phyloP scores from a whole-genome alignment of 1,140 invertebrate genomes.

The Palaemon carinicauda region DNA sequence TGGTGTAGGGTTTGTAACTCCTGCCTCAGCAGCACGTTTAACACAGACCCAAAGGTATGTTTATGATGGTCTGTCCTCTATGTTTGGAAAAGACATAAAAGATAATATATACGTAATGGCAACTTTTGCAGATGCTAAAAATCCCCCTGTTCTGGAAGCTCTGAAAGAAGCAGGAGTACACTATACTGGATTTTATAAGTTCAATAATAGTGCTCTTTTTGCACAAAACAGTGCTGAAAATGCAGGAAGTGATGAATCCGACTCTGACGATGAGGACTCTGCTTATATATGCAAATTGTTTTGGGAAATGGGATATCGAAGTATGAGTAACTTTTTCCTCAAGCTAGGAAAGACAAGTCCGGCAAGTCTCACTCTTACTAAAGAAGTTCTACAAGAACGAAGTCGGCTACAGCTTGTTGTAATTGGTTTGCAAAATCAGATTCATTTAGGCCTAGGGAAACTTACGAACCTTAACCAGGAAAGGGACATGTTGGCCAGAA shows the following conservation, averaged over 20 bases:
- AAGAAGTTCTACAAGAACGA: conserved; percentile 23
- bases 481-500: conserved; percentile 29
- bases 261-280: conserved; percentile 27
- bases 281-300: conserved; percentile 30
- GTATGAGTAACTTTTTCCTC: conserved; percentile 23
- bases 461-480: conserved; percentile 34
- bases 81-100: conserved; percentile 40
- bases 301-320: conserved; percentile 29
- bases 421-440: conserved; percentile 27
- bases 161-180: background rate
- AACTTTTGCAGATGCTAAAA: conserved; percentile 30
- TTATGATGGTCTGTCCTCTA: conserved; percentile 33
- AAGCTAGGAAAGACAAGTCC: conserved; percentile 24
- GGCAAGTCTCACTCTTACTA: conserved; percentile 29
- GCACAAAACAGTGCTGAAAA: background rate
- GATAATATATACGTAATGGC: conserved; percentile 31
- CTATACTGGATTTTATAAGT: conserved; percentile 15
- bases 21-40: conserved; percentile 5
- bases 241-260: background rate
- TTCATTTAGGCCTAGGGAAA: conserved; percentile 15
- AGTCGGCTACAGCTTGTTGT: conserved; percentile 12
- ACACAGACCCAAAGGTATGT: conserved; percentile 31
- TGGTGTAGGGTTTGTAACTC: conserved; percentile 37
- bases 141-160: conserved; percentile 2
- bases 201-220: conserved; percentile 13